A percentile compares a stretch with the other conserved stretches of the same genome.
phyloP scores from a whole-genome alignment of 2,797 vertebrate genomes.

The Eupleurogrammus muticus region DNA sequence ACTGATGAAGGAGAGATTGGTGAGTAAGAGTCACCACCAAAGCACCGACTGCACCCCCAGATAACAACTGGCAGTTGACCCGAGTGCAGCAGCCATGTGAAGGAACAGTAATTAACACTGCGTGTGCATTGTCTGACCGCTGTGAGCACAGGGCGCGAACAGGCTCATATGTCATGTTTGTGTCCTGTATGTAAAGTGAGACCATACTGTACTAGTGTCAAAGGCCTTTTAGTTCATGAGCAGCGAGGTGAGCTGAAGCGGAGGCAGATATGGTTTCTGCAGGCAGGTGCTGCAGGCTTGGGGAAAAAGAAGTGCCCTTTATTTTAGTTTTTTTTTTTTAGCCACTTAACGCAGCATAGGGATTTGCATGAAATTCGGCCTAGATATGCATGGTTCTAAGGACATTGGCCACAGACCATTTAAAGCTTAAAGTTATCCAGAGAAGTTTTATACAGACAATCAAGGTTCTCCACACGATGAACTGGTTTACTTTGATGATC shows the following conservation, averaged over 20 bases:
- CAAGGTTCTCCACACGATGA: too few relatives aligned
- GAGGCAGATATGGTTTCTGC: neutral
- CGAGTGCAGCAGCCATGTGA: constrained; percentile 24
- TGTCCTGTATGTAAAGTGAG: constrained; percentile 58
- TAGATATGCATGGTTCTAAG: too few relatives aligned
- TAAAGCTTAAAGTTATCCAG: too few relatives aligned
- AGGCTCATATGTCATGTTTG: constrained; percentile 59
- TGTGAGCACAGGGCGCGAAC: constrained; percentile 25
- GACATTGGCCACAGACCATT: too few relatives aligned
- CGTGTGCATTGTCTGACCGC: constrained; percentile 51
- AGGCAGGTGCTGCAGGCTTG: neutral
- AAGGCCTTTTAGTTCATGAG: constrained; percentile 4
- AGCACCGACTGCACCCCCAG: constrained; percentile 36
- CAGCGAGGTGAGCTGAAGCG: constrained; percentile 26
- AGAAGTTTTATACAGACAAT: too few relatives aligned
- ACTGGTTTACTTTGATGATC: too few relatives aligned
- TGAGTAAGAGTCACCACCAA: constrained; percentile 80
- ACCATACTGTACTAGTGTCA: constrained; percentile 20
- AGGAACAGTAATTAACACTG: constrained; percentile 69
- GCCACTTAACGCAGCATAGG: neutral
- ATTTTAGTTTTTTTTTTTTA: too few relatives aligned
- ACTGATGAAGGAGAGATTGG: constrained; percentile 98
- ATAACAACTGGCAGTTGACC: constrained; percentile 55
- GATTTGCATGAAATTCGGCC: too few relatives aligned
- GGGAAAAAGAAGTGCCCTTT: neutral